Conservation (phyloP, 2,797 vertebrate species). For the Phataginus tetradactyla region DNA sequence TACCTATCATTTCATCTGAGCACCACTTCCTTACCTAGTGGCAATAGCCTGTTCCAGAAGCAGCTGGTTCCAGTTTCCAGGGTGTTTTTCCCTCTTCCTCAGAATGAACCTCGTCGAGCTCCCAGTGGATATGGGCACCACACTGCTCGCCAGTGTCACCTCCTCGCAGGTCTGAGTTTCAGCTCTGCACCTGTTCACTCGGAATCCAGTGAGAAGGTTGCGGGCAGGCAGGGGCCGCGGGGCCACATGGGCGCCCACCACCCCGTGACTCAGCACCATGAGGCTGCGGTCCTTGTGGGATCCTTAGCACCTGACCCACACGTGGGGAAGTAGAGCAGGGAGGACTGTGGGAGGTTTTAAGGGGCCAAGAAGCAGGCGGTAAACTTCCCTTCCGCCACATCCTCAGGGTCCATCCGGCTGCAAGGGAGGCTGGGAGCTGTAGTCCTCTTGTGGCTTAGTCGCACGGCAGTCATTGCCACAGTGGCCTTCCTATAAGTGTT, state of each 20-base stretch:
- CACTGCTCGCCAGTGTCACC: no score
- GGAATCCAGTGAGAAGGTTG: background rate
- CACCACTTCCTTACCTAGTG: background rate
- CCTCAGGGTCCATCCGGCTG: background rate
- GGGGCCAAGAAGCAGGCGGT: rapidly evolving
- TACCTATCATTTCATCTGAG: background rate
- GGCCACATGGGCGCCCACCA: background rate
- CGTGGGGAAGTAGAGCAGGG: background rate
- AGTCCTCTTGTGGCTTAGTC: background rate
- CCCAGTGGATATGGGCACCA: background rate
- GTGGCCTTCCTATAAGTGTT: background rate
- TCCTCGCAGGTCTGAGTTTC: background rate
- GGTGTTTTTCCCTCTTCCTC: background rate
- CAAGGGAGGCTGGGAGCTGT: background rate
- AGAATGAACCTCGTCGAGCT: background rate
- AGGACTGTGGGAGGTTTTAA: background rate
- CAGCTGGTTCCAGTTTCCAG: background rate
- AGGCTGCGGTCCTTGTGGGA: rapidly evolving
- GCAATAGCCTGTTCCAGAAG: background rate
- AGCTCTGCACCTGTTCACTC: background rate
- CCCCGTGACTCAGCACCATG: background rate
- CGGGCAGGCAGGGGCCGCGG: rapidly evolving
- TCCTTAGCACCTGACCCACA: background rate
- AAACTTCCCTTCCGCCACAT: background rate
- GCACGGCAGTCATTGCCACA: background rate